phyloP scores from a whole-genome alignment of 2,113 vertebrate genomes.

The Tupaia chinensis region DNA sequence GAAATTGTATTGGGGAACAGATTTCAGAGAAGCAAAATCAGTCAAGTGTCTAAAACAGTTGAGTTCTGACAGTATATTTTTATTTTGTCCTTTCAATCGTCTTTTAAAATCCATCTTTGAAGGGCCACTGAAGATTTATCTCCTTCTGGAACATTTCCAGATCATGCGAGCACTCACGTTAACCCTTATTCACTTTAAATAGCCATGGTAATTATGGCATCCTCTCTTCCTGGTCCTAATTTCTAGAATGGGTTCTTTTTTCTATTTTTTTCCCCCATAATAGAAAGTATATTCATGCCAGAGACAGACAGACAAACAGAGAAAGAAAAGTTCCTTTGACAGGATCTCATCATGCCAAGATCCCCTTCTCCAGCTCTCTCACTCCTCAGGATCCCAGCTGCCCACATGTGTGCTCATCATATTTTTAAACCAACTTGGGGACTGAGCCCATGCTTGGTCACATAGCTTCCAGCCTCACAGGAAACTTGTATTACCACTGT shows the following conservation, averaged over 20 bases:
- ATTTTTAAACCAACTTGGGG: too few relatives aligned
- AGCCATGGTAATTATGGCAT: background rate
- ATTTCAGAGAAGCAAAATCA: slow-evolving; percentile 74
- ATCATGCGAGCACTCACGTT: background rate
- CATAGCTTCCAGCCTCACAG: too few relatives aligned
- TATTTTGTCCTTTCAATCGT: slow-evolving; percentile 37
- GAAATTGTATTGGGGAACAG: slow-evolving; percentile 65
- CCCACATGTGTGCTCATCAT: too few relatives aligned
- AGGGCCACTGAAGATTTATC: background rate
- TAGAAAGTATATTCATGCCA: too few relatives aligned
- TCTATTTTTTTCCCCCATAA: too few relatives aligned
- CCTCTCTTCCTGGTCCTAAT: background rate
- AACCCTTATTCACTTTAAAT: background rate
- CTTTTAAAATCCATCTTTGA: slow-evolving; percentile 18
- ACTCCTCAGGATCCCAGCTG: too few relatives aligned
- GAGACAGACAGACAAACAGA: too few relatives aligned
- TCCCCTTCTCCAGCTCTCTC: too few relatives aligned
- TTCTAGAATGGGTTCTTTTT: background rate
- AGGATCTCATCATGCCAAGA: too few relatives aligned
- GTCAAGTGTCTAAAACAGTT: slow-evolving; percentile 61
- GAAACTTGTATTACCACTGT: too few relatives aligned
- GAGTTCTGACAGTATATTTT: slow-evolving; percentile 42
- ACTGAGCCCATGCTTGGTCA: too few relatives aligned
- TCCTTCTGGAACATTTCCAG: background rate
- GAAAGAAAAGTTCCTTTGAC: too few relatives aligned